Base-by-base conservation (phyloP, 2,797 vertebrate species). In the Brotula barbata region DNA sequence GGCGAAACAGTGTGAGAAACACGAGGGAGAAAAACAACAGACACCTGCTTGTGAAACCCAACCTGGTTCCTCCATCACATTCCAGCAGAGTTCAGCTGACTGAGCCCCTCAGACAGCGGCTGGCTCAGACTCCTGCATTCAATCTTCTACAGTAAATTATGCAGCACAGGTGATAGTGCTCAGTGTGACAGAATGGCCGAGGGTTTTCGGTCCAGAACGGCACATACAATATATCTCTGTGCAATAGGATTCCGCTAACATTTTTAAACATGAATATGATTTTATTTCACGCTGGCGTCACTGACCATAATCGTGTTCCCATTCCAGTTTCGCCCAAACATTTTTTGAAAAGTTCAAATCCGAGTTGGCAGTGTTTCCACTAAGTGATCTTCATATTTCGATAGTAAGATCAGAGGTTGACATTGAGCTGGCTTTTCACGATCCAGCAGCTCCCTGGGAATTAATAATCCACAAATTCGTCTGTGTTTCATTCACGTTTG, bases 21-120 rank as follows among this genome's bases (percentile, higher is more conserved):
- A 60, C 59, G 63, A 72, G 71, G 79, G 74, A 80, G 78, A 62
- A 73, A 85, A 81, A 85, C 82, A 79, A 89, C 73, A 78, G 78
- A 90, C 92, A 93, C 91, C 92, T 93, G 90, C 84, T 88, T 77
- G 69, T 92, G 93, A 93, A 95, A 94, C 90, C 88, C 81, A 90
- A 91, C 92, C 88, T 91, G 91, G 87, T 85, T 90, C 83, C 90
- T 89, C 88, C 46, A 54, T 90, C 81, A 88, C 91, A 87, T 84
- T 85, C 85, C 79, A 86, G 89, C 92, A 89, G 75, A 77, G 80
- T 61, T 72, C 63, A 66, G 68, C 77, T 42, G 67, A 68, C 65
- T 31, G 62, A 42, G 34, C 31, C 31, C 31, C 75, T 81, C 83
- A 56, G 80, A 76, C 76, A 52, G 68, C 58, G 71, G 72, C 82